Conservation (phyloP, 2,888 invertebrate species). For the Carcina quercana region DNA sequence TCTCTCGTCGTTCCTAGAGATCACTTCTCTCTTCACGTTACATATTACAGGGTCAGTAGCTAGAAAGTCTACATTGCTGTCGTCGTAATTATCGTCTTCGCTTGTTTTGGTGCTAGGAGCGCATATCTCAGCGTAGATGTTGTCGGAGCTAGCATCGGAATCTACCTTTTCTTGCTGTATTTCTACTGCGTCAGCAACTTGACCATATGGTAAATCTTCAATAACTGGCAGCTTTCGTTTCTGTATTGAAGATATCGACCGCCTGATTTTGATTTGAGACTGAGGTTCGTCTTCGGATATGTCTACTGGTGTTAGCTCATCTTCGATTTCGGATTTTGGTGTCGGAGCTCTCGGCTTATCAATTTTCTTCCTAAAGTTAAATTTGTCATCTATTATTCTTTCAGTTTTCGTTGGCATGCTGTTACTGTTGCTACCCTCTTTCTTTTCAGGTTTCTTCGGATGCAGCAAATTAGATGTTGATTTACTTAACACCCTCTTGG, state of each 20-base stretch:
- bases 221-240: constrained; percentile 70
- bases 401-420: constrained; percentile 70
- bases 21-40: constrained; percentile 67
- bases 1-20: constrained; percentile 59
- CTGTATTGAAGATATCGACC: constrained; percentile 71
- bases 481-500: constrained; percentile 77
- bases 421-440: constrained; percentile 63
- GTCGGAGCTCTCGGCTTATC: constrained; percentile 67
- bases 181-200: constrained; percentile 78
- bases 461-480: constrained; percentile 77
- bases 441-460: constrained; percentile 71
- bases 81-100: constrained; percentile 61
- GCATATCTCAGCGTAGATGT: constrained; percentile 83
- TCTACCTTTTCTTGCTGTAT: constrained; percentile 58
- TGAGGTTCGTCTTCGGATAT: constrained; percentile 61
- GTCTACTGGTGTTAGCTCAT: constrained; percentile 49
- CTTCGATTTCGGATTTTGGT: constrained; percentile 58
- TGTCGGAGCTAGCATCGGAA: constrained; percentile 69
- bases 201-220: constrained; percentile 81
- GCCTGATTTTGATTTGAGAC: constrained; percentile 62
- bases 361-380: constrained; percentile 65
- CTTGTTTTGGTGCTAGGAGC: constrained; percentile 47
- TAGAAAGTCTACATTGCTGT: constrained; percentile 55
- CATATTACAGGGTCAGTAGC: constrained; percentile 67
- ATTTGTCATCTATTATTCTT: constrained; percentile 51